Conservation (phyloP, 2,888 invertebrate genomes). For the Slavum lentiscoides region DNA sequence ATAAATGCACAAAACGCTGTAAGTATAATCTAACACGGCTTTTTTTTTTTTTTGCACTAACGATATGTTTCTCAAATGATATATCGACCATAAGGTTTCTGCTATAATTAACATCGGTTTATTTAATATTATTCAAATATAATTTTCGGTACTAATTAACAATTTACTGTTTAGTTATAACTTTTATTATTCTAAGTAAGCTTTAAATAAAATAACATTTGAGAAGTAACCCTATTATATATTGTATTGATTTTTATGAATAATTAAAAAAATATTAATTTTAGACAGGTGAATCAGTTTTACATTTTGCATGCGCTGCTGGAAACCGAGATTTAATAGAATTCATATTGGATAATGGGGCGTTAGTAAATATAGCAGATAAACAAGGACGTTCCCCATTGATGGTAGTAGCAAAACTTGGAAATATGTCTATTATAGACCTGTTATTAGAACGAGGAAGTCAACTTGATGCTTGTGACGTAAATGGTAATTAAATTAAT, state of each 20-base stretch:
- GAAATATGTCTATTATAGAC: conserved; percentile 57
- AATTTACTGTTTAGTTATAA: neutral
- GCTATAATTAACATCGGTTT: neutral
- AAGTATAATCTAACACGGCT: conserved; percentile 53
- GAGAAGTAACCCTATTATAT: conserved; percentile 19
- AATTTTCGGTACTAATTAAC: neutral
- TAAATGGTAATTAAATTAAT: conserved; percentile 56
- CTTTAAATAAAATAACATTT: conserved; percentile 2
- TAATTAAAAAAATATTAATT: conserved; percentile 7
- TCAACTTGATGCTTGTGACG: conserved; percentile 57
- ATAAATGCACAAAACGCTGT: conserved; percentile 58
- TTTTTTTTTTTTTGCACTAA: conserved; percentile 10
- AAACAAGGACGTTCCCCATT: conserved; percentile 58
- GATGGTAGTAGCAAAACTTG: conserved; percentile 58
- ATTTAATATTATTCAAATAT: neutral
- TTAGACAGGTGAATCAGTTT: conserved; percentile 58
- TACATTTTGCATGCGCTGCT: conserved; percentile 58
- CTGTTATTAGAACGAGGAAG: conserved; percentile 56
- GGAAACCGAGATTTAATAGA: conserved; percentile 58
- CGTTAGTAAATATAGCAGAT: conserved; percentile 58
- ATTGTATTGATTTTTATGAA: conserved; percentile 7
- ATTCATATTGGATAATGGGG: conserved; percentile 57
- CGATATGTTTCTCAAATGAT: conserved; percentile 34
- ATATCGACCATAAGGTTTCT: neutral
- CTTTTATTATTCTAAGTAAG: neutral